Evolutionary conservation across 2,113 vertebrate genomes (phyloP).

Genomic region (Columbina picui): DNA sequence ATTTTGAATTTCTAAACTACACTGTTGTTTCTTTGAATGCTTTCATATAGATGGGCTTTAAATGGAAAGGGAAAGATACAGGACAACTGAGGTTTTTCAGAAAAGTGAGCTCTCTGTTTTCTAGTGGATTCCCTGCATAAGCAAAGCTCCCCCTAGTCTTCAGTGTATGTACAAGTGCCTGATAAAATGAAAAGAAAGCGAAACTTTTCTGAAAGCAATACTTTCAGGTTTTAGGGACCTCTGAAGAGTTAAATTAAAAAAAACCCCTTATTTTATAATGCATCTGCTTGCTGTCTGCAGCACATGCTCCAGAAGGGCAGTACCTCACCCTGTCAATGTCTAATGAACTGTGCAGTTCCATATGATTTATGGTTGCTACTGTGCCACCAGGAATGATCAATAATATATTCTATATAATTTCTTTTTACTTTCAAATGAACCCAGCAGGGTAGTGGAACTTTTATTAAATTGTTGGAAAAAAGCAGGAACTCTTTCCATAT

Average conservation of each 20-base stretch:
- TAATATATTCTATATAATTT: constrained; percentile 64
- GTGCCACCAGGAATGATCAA: constrained; percentile 61
- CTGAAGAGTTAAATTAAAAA: constrained; percentile 38
- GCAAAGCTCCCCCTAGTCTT: not conserved
- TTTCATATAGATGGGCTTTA: not conserved
- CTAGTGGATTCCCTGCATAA: not conserved
- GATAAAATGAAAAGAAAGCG: not conserved
- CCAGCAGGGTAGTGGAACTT: constrained; percentile 46
- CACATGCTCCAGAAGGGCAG: not conserved
- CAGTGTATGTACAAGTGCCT: not conserved
- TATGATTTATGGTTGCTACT: constrained; percentile 52
- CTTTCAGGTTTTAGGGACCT: not conserved
- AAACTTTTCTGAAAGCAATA: constrained; percentile 45
- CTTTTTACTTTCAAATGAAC: constrained; percentile 67
- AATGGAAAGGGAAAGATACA: not conserved
- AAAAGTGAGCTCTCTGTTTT: not conserved
- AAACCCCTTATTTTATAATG: constrained; percentile 47
- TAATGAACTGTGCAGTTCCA: constrained; percentile 65
- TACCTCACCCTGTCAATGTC: constrained; percentile 52
- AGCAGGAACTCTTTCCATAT: constrained; percentile 34
- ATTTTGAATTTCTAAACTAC: constrained; percentile 1
- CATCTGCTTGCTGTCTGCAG: not conserved
- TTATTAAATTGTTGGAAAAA: constrained; percentile 56
- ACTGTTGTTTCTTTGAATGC: not conserved
- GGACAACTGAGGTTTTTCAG: not conserved